Base-by-base conservation (phyloP, 2,888 invertebrate species). In the Callimorpha dominula region DNA sequence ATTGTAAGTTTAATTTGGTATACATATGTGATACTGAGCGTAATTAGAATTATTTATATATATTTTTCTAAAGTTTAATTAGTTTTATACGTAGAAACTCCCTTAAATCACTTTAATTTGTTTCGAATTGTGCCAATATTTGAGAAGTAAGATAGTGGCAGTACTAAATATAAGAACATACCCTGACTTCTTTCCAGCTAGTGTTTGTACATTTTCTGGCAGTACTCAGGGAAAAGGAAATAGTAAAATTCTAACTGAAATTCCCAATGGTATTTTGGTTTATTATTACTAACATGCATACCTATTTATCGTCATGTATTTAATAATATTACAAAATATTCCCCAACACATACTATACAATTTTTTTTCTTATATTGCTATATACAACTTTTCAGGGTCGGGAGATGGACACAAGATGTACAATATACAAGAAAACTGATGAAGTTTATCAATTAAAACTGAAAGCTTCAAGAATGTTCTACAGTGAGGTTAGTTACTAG, bases 341-440 rank as follows among this genome's bases (percentile, higher is more conserved):
- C 5, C 11, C 12, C 0, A 4, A 31, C 20, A 60, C 57, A 31
- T 46, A 8, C 43, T 46, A 46, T 46, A 46, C 43, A 46, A 6
- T 4, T 8, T 12, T 20, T 4, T 20, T 31, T 50, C 9, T 52
- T n/a, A 60, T 60, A 60, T 57, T 57, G 9, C n/a, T 20, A 12
- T 3, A 20, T 20, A n/a, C 20, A 57, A 57, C 20, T 74, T 88
- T 88, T 60, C 87, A 98, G 97, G 99, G 99, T 17, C 97, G 98
- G 86, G 99, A 99, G 94, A 97, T 98, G 94, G 99, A 99, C 86
- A 98, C 99, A 49, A 97, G 99, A 91, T 99, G 99, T 81, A 99
- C 99, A 65, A 98, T 99, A 90, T 99, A 98, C 95, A 99, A 99
- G 96, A 99, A 99, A 96, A 99, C 99, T 78, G 99, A 99, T 86